Evolutionary conservation across 2,113 vertebrate genomes (phyloP), one percentile per base, ranked within the genome.

Genomic region (Haemorhous mexicanus): DNA sequence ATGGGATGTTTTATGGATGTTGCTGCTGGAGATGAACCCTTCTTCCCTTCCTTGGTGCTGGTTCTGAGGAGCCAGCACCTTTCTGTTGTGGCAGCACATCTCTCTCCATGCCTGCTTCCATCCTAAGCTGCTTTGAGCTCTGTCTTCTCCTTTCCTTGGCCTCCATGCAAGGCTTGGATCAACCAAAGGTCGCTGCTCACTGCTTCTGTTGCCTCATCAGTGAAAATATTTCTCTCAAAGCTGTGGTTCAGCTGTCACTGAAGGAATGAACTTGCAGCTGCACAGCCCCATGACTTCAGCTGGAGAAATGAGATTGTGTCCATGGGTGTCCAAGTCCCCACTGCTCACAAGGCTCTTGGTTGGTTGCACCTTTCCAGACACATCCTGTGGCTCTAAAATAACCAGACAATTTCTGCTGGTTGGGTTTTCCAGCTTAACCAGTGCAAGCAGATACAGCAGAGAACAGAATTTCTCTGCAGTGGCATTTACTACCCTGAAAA

Each of bases 1-100:
- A 1, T 5, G 24, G 15, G 84, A 5, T 0, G 0, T 67, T 84
- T 74, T n/a, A 15, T 66, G 83, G 74, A 3, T 2, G 5, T 27
- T 46, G 2, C 18, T 46, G 3, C 33, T 2, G 17, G 35, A 74
- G 21, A 37, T 74, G 16, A 41, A 24, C 43, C 9, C 17, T 68
- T 44, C n/a, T 28, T 44, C 10, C 49, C 61, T 66, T 72, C 56
- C 61, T 41, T 37, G 50, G 26, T 15, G 62, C 18, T 49, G 67
- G 8, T 62, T 56, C 68, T 37, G 66, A 66, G 61, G 72, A 80
- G 68, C 22, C 58, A 53, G 76, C 64, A 28, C 26, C 3, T n/a
- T 24, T 13, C 5, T 30, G 33, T 7, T 8, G 13, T 52, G 73
- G 11, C 61, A 47, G 56, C 61, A 41, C 50, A 41, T n/a, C 28